Evolutionary conservation across 2,113 vertebrate species (phyloP).

Genomic region (Ursus arctos): DNA sequence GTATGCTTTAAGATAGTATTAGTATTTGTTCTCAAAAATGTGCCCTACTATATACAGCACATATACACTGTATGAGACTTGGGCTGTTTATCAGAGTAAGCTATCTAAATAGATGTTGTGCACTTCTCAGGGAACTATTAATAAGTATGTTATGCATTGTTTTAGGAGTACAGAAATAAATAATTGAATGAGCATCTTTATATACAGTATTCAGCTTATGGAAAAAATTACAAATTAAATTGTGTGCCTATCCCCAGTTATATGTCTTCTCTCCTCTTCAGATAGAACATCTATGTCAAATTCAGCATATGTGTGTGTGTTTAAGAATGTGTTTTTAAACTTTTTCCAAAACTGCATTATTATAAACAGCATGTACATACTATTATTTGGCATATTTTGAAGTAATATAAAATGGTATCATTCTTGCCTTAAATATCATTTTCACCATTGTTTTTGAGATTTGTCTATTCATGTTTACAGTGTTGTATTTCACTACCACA

Average conservation of each 20-base stretch:
- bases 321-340: not conserved
- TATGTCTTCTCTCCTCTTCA: not conserved
- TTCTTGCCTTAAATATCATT: constrained; percentile 9
- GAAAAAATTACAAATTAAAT: not conserved
- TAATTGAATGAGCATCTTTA: not conserved
- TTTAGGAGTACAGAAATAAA: constrained; percentile 16
- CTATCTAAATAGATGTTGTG: constrained; percentile 4
- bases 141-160: not conserved
- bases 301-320: not conserved
- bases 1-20: not conserved
- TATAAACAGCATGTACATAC: not conserved
- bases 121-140: not conserved
- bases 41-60: not conserved
- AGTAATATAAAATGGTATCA: not conserved
- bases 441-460: not conserved
- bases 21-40: not conserved
- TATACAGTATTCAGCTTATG: not conserved
- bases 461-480: not conserved
- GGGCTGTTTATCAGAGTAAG: not conserved
- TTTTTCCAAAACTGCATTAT: not conserved
- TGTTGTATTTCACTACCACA: not conserved
- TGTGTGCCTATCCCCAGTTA: not conserved
- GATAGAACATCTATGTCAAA: not conserved
- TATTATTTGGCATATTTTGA: not conserved
- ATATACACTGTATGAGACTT: not conserved